Evolutionary conservation across 2,888 invertebrate species (phyloP).

Genomic region (Agrilus cyanescens): DNA sequence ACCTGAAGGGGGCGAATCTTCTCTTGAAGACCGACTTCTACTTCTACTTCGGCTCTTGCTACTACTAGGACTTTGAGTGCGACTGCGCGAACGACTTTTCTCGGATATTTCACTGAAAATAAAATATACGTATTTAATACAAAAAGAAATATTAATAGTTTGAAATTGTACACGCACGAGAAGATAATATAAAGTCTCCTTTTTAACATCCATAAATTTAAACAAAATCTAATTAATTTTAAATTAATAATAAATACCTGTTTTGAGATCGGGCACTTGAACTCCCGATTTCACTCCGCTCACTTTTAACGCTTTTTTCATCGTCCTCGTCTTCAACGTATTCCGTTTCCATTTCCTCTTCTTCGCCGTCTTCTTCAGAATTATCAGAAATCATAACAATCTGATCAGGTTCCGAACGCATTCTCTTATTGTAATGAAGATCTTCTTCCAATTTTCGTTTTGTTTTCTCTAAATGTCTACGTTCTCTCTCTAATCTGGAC

Average conservation of each 20-base stretch:
- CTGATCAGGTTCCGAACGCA: slow-evolving; percentile 25
- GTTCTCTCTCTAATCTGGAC: slow-evolving; percentile 60
- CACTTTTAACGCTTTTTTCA: slow-evolving; percentile 19
- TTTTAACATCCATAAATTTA: too few species aligned
- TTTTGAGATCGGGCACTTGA: slow-evolving; percentile 17
- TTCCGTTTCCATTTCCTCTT: slow-evolving; percentile 22
- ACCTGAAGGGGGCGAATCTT: slow-evolving; percentile 11
- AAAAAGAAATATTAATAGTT: too few species aligned
- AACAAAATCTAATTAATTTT: too few species aligned
- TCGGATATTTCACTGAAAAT: too few species aligned
- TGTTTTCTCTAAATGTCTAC: slow-evolving; percentile 43
- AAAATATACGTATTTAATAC: too few species aligned
- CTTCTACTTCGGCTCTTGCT: slow-evolving; percentile 15
- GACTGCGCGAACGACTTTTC: slow-evolving; percentile 3
- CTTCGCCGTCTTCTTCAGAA: slow-evolving; percentile 26
- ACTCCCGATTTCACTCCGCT: slow-evolving; percentile 16
- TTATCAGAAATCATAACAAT: slow-evolving; percentile 34
- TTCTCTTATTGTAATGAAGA: slow-evolving; percentile 27
- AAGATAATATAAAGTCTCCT: too few species aligned
- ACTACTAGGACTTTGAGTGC: slow-evolving; percentile 8
- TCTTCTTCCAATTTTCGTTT: slow-evolving; percentile 30
- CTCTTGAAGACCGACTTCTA: slow-evolving; percentile 13
- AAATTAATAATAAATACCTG: slow-evolving; percentile 3
- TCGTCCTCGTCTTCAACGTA: slow-evolving; percentile 24
- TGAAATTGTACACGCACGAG: too few species aligned